Conservation (phyloP, 2,113 vertebrate species). For the Urocitellus parryii region DNA sequence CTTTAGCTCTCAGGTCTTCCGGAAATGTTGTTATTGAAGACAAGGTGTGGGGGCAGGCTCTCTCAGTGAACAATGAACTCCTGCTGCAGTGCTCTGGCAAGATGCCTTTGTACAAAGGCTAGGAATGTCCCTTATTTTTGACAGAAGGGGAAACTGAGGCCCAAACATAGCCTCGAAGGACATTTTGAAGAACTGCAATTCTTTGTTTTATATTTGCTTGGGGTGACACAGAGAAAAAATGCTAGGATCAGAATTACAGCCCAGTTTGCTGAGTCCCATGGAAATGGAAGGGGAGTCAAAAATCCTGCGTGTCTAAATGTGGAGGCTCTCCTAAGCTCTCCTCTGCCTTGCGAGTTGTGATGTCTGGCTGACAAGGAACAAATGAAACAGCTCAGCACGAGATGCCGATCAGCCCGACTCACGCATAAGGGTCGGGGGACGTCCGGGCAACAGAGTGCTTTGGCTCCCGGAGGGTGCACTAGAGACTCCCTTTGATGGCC, state of each 20-base stretch:
- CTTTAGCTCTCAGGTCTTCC: background rate
- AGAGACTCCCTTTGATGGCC: background rate
- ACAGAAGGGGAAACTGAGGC: background rate
- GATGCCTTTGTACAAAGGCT: background rate
- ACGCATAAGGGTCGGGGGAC: background rate
- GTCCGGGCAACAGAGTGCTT: background rate
- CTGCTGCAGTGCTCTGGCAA: background rate
- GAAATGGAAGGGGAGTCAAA: background rate
- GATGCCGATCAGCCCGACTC: background rate
- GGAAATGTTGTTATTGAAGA: background rate
- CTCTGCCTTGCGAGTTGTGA: constrained; percentile 46
- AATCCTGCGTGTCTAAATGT: background rate
- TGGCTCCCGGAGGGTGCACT: background rate
- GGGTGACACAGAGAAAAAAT: background rate
- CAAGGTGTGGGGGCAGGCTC: background rate
- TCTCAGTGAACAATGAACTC: background rate
- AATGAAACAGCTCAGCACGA: constrained; percentile 7
- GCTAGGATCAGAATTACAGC: background rate
- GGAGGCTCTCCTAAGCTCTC: background rate
- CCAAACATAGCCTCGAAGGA: background rate
- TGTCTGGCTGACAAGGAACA: constrained; percentile 48
- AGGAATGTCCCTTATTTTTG: background rate
- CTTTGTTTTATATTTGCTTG: background rate
- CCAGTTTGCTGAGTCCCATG: background rate
- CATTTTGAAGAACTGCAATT: background rate